These are phyloP conservation scores for Aplodontia rufa DNA, from an alignment of 2,113 vertebrate species.

Conservation along the genomic window DNA sequence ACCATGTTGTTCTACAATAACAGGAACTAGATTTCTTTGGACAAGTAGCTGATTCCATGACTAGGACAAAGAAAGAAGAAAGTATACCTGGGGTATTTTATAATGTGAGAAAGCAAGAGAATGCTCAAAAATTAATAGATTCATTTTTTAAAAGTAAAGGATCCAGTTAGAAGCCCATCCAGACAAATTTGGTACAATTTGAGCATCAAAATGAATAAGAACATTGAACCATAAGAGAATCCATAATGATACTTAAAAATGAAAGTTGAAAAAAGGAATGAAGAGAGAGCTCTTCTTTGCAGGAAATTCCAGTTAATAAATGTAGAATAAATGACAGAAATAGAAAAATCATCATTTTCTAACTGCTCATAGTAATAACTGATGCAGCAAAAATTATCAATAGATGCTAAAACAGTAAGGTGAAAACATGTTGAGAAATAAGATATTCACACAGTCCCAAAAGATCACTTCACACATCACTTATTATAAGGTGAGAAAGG, in stretches of 20 bases:
- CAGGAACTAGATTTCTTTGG: neutral
- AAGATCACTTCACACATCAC: neutral
- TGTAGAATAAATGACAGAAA: neutral
- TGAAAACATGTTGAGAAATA: neutral
- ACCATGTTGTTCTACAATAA: neutral
- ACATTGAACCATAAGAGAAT: neutral
- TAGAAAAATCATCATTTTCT: neutral
- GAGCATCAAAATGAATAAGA: constrained; percentile 14
- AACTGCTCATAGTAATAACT: neutral
- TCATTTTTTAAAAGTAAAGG: neutral
- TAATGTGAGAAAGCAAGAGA: neutral
- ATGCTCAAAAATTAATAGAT: neutral
- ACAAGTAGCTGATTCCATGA: neutral
- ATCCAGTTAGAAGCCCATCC: neutral
- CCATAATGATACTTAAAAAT: neutral
- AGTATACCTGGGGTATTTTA: neutral
- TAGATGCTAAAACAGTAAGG: neutral
- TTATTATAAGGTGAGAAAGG: neutral
- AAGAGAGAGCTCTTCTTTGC: neutral
- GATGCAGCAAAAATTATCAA: neutral
- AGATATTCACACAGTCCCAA: neutral
- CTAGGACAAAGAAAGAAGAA: neutral
- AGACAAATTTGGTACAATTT: neutral
- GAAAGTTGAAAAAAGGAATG: neutral
- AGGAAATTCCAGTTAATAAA: neutral